These are phyloP conservation scores for Alca torda DNA, from an alignment of 2,797 vertebrate species.

Conservation along the genomic window DNA sequence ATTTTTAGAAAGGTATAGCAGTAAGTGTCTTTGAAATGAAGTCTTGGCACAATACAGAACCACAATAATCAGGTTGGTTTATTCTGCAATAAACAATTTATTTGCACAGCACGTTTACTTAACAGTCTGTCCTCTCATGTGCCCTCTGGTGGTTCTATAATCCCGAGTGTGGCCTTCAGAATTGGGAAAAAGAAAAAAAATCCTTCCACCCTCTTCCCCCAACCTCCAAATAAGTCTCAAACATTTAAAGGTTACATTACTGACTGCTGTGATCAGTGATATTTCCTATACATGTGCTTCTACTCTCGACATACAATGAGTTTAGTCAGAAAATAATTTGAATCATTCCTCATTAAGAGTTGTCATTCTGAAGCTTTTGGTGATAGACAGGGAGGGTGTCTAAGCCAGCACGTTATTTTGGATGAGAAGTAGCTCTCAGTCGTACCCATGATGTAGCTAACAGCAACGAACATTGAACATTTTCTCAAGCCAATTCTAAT, in stretches of 20 bases:
- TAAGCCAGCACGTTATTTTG: not conserved
- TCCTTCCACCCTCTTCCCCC: not conserved
- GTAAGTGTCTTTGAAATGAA: not conserved
- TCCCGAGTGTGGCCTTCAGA: not conserved
- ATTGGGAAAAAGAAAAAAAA: not conserved
- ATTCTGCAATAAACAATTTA: conserved; percentile 23
- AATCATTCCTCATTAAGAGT: not conserved
- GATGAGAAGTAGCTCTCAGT: not conserved
- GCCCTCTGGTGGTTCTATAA: conserved; percentile 76
- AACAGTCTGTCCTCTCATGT: conserved; percentile 25
- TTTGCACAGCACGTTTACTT: not conserved
- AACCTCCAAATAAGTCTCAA: not conserved
- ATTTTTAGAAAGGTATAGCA: not conserved
- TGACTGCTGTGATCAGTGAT: not conserved
- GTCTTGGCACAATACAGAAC: not conserved
- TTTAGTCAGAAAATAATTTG: not conserved
- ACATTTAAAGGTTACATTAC: not conserved
- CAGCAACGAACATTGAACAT: not conserved
- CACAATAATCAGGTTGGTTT: conserved; percentile 11
- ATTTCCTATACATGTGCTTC: not conserved
- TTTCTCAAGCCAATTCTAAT: not conserved
- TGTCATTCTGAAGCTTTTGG: not conserved
- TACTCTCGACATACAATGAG: not conserved
- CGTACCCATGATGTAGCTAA: not conserved
- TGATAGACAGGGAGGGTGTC: not conserved